Conservation (phyloP, 2,113 vertebrate genomes). For the Ceyx melanurus region DNA sequence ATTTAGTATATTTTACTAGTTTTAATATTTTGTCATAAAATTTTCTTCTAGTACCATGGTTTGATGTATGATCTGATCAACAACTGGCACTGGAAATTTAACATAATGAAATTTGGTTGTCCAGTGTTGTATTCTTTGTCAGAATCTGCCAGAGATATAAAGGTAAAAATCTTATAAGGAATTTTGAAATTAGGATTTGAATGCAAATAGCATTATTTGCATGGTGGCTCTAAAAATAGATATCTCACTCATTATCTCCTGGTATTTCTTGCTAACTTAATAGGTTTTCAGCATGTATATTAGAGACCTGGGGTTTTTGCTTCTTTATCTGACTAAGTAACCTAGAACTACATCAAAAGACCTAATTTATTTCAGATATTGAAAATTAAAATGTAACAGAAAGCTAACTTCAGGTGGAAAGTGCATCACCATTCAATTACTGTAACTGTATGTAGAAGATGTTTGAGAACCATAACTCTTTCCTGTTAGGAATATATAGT, state of each 20-base stretch:
- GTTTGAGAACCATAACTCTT: neutral
- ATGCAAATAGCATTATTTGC: neutral
- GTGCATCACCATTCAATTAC: neutral
- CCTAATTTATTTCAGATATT: neutral
- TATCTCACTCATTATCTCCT: accelerated
- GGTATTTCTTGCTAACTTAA: neutral
- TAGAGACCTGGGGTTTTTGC: neutral
- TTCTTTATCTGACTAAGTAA: neutral
- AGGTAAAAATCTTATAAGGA: neutral
- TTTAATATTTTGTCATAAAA: neutral
- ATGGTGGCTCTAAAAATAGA: neutral
- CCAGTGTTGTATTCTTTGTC: neutral
- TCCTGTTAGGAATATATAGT: neutral
- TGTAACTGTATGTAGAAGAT: neutral
- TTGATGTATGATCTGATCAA: neutral
- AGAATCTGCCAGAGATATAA: neutral
- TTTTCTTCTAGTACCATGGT: neutral
- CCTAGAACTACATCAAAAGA: neutral
- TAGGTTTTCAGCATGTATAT: neutral
- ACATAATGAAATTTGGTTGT: neutral
- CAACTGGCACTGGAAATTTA: neutral
- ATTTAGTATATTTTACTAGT: neutral
- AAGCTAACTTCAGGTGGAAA: neutral
- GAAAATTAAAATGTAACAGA: neutral
- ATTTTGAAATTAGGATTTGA: neutral